phyloP scores from a whole-genome alignment of 2,113 vertebrate genomes.

The Zosterops japonicus region DNA sequence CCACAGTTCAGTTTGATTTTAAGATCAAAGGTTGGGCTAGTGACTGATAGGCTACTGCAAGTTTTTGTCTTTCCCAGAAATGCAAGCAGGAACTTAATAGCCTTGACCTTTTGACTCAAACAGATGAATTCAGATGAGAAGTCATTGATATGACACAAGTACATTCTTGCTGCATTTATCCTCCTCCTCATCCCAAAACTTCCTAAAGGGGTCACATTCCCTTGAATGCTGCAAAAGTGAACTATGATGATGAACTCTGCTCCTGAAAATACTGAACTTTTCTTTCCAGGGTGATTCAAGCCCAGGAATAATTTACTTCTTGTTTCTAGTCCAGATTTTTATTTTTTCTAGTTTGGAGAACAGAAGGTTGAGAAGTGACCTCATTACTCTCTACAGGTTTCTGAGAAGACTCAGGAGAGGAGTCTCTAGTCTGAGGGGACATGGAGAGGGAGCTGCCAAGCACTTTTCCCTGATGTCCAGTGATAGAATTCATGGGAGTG shows the following conservation, averaged over 20 bases:
- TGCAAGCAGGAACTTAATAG: background rate
- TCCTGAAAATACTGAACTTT: background rate
- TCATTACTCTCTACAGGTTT: background rate
- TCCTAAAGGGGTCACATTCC: background rate
- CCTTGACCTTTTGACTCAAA: background rate
- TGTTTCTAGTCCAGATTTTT: background rate
- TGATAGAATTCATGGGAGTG: fast-evolving
- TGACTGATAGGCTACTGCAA: background rate
- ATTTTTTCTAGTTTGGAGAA: background rate
- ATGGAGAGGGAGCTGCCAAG: background rate
- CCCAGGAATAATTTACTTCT: fast-evolving
- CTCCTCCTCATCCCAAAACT: background rate
- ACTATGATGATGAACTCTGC: background rate
- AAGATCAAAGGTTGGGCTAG: background rate
- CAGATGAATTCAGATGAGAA: background rate
- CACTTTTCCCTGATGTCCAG: too few species aligned
- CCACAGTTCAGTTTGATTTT: background rate
- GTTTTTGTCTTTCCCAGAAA: background rate
- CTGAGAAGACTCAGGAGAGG: background rate
- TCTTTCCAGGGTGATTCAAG: background rate
- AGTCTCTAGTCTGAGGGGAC: background rate
- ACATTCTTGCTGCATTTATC: background rate
- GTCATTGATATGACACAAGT: background rate
- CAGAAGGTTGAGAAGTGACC: fast-evolving
- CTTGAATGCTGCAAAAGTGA: background rate